These are phyloP conservation scores for Oscheius onirici DNA, from an alignment of 2,888 invertebrate species.

Conservation along the genomic window DNA sequence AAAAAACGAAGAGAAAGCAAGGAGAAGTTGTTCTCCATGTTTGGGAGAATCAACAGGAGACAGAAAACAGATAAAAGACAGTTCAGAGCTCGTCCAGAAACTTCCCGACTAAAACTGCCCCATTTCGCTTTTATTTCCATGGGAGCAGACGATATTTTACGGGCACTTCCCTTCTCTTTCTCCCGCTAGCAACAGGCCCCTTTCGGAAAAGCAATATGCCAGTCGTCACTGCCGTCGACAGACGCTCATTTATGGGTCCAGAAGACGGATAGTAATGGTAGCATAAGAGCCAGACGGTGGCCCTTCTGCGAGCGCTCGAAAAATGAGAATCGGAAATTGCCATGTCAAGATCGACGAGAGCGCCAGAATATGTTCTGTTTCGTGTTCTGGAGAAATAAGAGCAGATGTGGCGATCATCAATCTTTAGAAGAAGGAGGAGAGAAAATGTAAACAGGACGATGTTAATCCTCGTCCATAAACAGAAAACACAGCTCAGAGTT, in stretches of 20 bases:
- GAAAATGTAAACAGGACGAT: background rate
- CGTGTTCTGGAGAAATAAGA: background rate
- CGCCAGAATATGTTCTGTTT: background rate
- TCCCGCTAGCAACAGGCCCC: background rate
- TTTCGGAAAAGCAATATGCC: background rate
- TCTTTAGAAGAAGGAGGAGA: background rate
- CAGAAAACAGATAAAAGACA: background rate
- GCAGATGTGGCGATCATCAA: background rate
- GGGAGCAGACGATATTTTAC: slow-evolving; percentile 21
- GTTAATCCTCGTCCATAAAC: background rate
- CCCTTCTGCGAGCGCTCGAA: background rate
- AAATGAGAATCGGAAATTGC: slow-evolving; percentile 18
- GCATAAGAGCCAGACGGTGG: slow-evolving; percentile 1
- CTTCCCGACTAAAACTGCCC: background rate
- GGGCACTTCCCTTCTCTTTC: background rate
- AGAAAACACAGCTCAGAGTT: background rate
- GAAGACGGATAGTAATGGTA: slow-evolving; percentile 16
- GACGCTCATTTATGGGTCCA: slow-evolving; percentile 17
- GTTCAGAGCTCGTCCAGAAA: background rate
- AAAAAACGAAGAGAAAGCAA: background rate
- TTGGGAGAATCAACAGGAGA: background rate
- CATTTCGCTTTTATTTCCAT: slow-evolving; percentile 15
- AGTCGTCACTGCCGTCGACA: background rate
- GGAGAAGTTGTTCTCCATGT: background rate
- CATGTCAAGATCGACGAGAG: background rate